These are phyloP conservation scores for Deroptyus accipitrinus DNA, from an alignment of 2,113 vertebrate genomes.

Conservation along the genomic window DNA sequence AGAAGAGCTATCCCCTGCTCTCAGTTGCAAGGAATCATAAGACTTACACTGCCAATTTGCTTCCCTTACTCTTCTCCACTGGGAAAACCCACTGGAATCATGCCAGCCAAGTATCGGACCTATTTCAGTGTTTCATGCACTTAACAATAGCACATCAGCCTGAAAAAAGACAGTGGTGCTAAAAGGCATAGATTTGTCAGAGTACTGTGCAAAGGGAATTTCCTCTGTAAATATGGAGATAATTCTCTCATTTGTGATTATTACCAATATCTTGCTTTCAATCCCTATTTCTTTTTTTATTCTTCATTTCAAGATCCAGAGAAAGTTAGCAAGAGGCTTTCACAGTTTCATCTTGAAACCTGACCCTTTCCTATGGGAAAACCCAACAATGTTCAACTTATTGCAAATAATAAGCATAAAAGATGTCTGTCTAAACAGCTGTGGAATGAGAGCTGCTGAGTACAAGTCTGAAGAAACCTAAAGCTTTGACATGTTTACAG, in stretches of 20 bases:
- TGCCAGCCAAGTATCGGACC: background rate
- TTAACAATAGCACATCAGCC: background rate
- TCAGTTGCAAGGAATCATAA: background rate
- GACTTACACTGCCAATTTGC: constrained; percentile 15
- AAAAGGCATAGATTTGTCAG: background rate
- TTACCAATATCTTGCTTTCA: background rate
- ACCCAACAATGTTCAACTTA: background rate
- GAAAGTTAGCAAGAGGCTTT: background rate
- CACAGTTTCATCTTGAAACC: background rate
- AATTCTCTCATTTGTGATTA: background rate
- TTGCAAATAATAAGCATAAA: background rate
- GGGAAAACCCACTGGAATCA: constrained; percentile 30
- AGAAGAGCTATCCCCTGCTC: background rate
- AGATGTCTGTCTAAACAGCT: background rate
- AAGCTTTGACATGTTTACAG: background rate
- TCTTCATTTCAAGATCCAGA: background rate
- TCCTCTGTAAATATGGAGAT: background rate
- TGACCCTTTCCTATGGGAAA: background rate
- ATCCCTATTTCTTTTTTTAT: background rate
- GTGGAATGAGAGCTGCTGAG: background rate
- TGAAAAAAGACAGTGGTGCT: background rate
- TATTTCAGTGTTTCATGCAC: background rate
- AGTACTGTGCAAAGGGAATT: background rate
- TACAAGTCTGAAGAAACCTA: background rate
- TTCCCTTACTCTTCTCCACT: background rate